Base-by-base conservation (phyloP, 2,113 vertebrate species). In the Dasyornis broadbenti region DNA sequence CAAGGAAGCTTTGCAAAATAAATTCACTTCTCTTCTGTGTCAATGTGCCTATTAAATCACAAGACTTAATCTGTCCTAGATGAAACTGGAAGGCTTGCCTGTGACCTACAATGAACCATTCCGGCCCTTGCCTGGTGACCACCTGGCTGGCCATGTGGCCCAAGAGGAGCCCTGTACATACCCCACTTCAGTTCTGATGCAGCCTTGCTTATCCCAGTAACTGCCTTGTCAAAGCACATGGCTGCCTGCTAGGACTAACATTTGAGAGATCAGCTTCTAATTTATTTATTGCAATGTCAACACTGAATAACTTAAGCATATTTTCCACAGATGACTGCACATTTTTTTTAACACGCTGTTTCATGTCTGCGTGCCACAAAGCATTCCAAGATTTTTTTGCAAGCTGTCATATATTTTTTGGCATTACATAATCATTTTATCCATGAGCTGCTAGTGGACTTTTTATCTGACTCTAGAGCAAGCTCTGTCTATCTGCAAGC, bases 261-360 rank as follows among this genome's bases (percentile, higher is more conserved):
- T 94, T 90, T 82, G 61, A 96, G 56, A 75, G 28, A 94, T 69
- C 61, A 89, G 56, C 89, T 81, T 63, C 91, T 71, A 42, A 93
- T 87, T 94, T 94, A 92, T 93, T 94, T 96, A 87, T 97, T 91
- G 82, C 93, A 81, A 70, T 77, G 81, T 85, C 92, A 93, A 92
- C 95, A 90, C 90, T 19, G 75, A 91, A 95, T 96, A 97, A 95
- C 89, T 91, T 96, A 94, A 92, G 91, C 82, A 83, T 92, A 92
- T 95, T 95, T 95, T 90, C 89, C 82, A 92, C 92, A 93, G 82
- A 94, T 96, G 96, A 95, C 75, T 96, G 80, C 71, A 94, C 95
- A 35, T 47, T 82, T 95, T 92, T 96, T 96, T 96, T 95, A 86
- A 93, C 95, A 84, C 45, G 2, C 78, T 72, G 54, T 77, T 93